Evolutionary conservation across 2,113 vertebrate species (phyloP).

Genomic region (Neomonachus schauinslandi): DNA sequence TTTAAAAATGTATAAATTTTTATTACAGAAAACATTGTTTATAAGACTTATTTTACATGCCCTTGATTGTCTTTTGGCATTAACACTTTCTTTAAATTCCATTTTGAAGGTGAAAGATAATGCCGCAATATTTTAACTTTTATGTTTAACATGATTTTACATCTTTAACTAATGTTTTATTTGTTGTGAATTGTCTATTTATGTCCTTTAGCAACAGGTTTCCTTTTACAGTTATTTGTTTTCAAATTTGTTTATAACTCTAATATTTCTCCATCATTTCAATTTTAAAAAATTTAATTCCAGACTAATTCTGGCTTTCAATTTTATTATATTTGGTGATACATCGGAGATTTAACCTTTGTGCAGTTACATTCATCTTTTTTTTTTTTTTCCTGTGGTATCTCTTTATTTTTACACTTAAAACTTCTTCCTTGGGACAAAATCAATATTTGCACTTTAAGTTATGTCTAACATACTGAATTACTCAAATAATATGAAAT

Average conservation of each 20-base stretch:
- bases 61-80: background rate
- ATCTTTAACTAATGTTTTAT: background rate
- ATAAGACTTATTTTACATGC: background rate
- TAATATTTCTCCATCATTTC: background rate
- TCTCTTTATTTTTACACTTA: background rate
- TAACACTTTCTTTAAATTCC: background rate
- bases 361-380: background rate
- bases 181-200: background rate
- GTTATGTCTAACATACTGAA: background rate
- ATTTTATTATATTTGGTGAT: background rate
- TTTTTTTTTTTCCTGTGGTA: background rate
- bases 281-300: background rate
- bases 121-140: background rate
- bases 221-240: background rate
- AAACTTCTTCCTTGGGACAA: background rate
- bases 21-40: background rate
- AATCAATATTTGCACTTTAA: background rate
- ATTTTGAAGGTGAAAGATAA: background rate
- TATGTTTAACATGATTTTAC: background rate
- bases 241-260: background rate
- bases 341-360: background rate
- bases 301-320: background rate
- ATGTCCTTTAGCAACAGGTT: background rate
- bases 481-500: conserved; percentile 2
- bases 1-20: background rate